Percentiles rank a stretch among this genome's conserved stretches.
Evolutionary conservation across 92 coral and sea anemone genomes (phyloP).

Genomic region (Scolanthus callimorphus): DNA sequence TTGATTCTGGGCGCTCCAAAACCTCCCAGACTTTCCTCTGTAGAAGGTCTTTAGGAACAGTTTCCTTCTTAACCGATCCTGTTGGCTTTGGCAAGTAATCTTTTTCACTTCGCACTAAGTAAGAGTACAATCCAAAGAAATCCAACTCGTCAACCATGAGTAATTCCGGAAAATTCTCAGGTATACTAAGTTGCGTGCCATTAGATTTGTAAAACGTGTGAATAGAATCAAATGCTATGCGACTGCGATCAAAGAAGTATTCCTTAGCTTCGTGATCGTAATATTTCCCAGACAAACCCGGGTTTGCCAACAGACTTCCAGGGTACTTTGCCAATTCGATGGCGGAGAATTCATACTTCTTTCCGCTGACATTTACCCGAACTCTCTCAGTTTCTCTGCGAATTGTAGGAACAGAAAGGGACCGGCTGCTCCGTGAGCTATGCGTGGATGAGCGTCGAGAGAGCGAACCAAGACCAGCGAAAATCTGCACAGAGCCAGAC

Average conservation of each 20-base stretch:
- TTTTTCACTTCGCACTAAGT: slow-evolving; percentile 22
- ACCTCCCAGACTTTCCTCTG: slow-evolving; percentile 48
- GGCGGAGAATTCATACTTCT: slow-evolving; percentile 30
- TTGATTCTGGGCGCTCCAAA: slow-evolving; percentile 31
- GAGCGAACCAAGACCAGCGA: no score
- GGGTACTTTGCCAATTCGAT: slow-evolving; percentile 34
- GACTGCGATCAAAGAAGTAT: slow-evolving; percentile 56
- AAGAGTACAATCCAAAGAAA: slow-evolving; percentile 53
- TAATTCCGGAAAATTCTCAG: slow-evolving; percentile 52
- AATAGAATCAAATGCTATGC: slow-evolving; percentile 52
- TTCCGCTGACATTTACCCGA: slow-evolving; percentile 53
- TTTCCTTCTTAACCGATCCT: slow-evolving; percentile 3
- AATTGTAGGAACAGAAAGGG: no score
- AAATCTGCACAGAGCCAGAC: no score
- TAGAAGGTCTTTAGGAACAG: slow-evolving; percentile 16
- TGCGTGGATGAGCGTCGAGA: background rate
- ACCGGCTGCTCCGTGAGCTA: no score
- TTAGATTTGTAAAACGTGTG: slow-evolving; percentile 21
- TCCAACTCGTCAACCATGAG: slow-evolving; percentile 50
- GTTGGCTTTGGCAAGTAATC: slow-evolving; percentile 29
- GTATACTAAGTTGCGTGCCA: slow-evolving; percentile 20
- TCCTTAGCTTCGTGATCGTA: slow-evolving; percentile 43
- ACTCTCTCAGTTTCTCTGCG: slow-evolving; percentile 6
- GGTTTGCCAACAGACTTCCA: slow-evolving; percentile 38
- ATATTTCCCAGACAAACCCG: slow-evolving; percentile 25